Conservation (phyloP, 1,140 invertebrate species). For the Ctenoplectra terminalis region DNA sequence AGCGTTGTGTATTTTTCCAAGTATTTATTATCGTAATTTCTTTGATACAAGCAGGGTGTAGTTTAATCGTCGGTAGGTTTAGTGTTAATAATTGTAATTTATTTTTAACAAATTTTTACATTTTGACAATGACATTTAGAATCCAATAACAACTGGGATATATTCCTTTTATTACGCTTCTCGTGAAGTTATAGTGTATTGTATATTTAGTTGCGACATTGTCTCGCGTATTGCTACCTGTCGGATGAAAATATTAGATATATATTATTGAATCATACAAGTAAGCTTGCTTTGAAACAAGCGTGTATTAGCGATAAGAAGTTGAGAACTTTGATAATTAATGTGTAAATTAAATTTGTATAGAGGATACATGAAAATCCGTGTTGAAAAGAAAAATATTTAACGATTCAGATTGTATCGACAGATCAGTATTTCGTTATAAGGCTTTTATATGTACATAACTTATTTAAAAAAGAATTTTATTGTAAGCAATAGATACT, state of each 20-base stretch:
- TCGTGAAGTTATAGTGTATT: background rate
- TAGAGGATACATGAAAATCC: background rate
- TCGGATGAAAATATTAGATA: background rate
- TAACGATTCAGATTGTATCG: constrained; percentile 10
- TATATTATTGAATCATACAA: background rate
- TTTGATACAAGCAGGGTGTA: no score
- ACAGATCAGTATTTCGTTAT: constrained; percentile 44
- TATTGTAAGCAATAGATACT: constrained; percentile 7
- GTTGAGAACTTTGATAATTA: background rate
- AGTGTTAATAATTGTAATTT: constrained; percentile 39
- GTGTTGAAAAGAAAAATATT: background rate
- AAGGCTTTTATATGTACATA: constrained; percentile 48
- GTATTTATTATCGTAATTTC: no score
- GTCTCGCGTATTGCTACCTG: background rate
- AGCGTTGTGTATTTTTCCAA: no score
- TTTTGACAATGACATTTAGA: constrained; percentile 26
- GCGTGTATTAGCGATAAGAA: background rate
- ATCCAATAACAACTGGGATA: background rate
- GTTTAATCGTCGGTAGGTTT: no score
- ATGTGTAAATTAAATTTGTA: constrained; percentile 16
- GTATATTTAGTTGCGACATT: constrained; percentile 9
- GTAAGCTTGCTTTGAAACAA: background rate
- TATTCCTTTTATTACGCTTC: background rate
- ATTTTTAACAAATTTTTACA: constrained; percentile 22
- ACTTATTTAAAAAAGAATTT: constrained; percentile 15